phyloP scores from a whole-genome alignment of 2,888 invertebrate genomes.

The Eristalinus sepulchralis region DNA sequence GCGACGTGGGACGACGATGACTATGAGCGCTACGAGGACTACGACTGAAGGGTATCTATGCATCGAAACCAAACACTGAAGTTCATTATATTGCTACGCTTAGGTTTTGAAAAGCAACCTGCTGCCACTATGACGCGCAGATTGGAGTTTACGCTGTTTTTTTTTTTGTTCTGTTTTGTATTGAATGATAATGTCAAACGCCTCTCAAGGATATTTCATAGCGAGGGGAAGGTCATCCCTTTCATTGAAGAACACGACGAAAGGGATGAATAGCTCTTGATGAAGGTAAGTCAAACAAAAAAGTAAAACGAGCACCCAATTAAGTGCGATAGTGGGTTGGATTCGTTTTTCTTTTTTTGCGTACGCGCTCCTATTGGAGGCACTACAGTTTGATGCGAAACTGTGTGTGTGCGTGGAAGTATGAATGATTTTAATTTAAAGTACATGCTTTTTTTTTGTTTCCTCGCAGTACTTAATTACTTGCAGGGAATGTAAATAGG shows the following conservation, averaged over 20 bases:
- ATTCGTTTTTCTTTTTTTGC: background rate
- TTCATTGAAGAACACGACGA: background rate
- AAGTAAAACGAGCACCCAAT: slow-evolving; percentile 7
- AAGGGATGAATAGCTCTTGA: slow-evolving; percentile 7
- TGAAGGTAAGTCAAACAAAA: slow-evolving; percentile 18
- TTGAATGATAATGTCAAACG: slow-evolving; percentile 29
- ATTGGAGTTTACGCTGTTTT: background rate
- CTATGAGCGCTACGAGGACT: background rate
- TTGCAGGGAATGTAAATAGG: background rate
- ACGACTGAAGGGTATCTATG: slow-evolving; percentile 12
- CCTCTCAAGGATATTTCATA: slow-evolving; percentile 22
- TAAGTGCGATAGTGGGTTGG: slow-evolving; percentile 3
- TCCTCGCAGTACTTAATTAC: background rate
- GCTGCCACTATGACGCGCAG: background rate
- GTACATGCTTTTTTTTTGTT: background rate
- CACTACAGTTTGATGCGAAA: background rate
- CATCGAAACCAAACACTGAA: slow-evolving; percentile 21
- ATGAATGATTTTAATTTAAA: background rate
- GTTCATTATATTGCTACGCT: background rate
- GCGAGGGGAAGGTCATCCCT: slow-evolving; percentile 11
- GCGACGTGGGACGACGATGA: background rate
- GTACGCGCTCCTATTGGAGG: background rate
- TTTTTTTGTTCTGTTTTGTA: background rate
- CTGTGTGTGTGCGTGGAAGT: background rate
- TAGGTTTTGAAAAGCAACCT: background rate